phyloP scores from a whole-genome alignment of 2,113 vertebrate genomes.

The Numenius arquata region DNA sequence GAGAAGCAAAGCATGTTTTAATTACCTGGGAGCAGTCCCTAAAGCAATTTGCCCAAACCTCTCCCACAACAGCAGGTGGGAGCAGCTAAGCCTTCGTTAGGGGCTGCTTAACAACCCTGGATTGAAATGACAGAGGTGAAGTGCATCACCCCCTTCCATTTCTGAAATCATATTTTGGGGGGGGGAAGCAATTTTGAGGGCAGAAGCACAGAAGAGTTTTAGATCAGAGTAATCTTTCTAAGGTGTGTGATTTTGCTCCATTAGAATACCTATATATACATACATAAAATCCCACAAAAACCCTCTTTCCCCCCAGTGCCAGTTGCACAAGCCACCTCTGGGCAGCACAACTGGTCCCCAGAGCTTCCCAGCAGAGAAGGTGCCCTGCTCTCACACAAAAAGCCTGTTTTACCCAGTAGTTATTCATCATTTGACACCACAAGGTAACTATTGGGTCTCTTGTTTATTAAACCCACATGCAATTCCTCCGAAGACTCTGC shows the following conservation, averaged over 20 bases:
- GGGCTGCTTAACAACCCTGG: not conserved
- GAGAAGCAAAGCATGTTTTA: not conserved
- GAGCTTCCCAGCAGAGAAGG: not conserved
- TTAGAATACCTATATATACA: not conserved
- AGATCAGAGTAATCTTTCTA: not conserved
- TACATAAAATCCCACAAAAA: not conserved
- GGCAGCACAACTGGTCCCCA: rapidly evolving
- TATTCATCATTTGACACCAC: not conserved
- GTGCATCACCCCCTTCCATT: not conserved
- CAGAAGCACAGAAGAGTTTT: not conserved
- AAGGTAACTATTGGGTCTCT: rapidly evolving
- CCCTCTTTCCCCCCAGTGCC: rapidly evolving
- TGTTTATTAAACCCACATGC: rapidly evolving
- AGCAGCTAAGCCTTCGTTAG: not conserved
- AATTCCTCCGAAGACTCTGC: not conserved
- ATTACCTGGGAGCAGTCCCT: not conserved
- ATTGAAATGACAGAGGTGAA: too few species aligned
- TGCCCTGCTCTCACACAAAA: not conserved
- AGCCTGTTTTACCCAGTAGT: not conserved
- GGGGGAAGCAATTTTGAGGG: not conserved
- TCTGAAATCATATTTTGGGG: not conserved
- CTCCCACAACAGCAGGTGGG: not conserved
- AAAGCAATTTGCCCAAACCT: not conserved
- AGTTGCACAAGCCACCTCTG: not conserved
- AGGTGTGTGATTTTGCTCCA: rapidly evolving